Evolutionary conservation across 2,113 vertebrate species (phyloP), one percentile per base, ranked within the genome.

Genomic region (Acanthochromis polyacanthus): DNA sequence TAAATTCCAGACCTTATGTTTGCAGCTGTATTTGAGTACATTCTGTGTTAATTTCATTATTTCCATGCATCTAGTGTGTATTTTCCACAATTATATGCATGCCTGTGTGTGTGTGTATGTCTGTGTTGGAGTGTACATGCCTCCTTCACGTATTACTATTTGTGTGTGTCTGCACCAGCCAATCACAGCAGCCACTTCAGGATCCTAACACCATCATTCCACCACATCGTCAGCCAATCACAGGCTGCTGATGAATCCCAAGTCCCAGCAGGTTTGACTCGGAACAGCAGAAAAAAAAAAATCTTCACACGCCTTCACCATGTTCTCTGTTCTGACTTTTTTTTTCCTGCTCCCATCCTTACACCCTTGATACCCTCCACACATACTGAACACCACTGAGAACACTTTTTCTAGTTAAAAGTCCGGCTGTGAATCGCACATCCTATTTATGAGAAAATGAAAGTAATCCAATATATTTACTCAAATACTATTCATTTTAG

Each of bases 171-270:
- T 62, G 52, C 66, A 8, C 56, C 66, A 81, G 58, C 93, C 93
- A 93, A 94, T 93, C 89, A 81, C 58, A 11, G 28, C 46, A 3
- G 74, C 68, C 22, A 67, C 56, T 78, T 43, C 71, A 61, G 64
- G 75, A 82, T 84, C 67, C 80, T 23, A 80, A 71, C 91, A 81
- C 82, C 85, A 91, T 92, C 83, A 77, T 92, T 92, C 91, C 90
- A 90, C 89, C 75, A 65, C 75, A 82, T 60, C 65, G 23, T 79
- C 83, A 85, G 85, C 92, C 92, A 93, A 92, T 94, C 83, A 1
- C 62, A 32, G 75, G 45, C 78, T 12, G 69, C 69, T 10, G 85
- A 81, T 82, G 57, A 75, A 86, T 88, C 80, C 83, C 65, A 32
- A 80, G 78, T 90, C 80, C 84, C 87, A 85, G 71, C 75, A 84